Base-by-base conservation (phyloP, 2,888 invertebrate genomes). In the Teinopalpus imperialis region DNA sequence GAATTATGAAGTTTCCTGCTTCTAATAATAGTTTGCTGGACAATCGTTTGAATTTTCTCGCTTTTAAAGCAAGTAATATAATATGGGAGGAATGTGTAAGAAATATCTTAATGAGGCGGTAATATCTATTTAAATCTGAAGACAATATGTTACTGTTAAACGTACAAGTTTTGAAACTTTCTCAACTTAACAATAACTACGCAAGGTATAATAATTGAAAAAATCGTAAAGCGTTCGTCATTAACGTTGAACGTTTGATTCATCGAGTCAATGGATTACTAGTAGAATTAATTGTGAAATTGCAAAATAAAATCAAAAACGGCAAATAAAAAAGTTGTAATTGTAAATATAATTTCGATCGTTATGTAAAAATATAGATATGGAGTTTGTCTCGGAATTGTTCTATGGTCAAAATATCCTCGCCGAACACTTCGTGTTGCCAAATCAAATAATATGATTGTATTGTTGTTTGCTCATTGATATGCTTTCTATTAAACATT, bases 291-390 rank as follows among this genome's bases (percentile, higher is more conserved):
- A 16, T 16, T 16, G 16, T 16, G 4, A 16, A 16, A 16, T 3
- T 3, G 2, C 2, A 16, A 16, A 3, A 3, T 16, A 3, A 4
- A 16, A 2, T 16, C 29, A n/a, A 18, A 12, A 13, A 7, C 9
- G 12, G 27, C 21, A 16, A 23, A n/a, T 3, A 6, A 14, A 31
- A 14, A 24, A 40, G 40, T 54, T 56, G 52, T 57, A 54, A 47
- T 53, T 66, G 55, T 62, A 63, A 59, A 65, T 63, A 63, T 61
- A 40, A 52, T 58, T 59, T 57, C 23, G 49, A 55, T 34, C 37
- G 49, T 50, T 49, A 32, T 48, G 13, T 56, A 49, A 52, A 39
- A 47, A 31, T 48, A 46, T 3, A 47, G 29, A 26, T 16, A 47
- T 32, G 50, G 32, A 41, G 39, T 40, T 45, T 29, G 13, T 37